Percentiles rank a stretch among this genome's conserved stretches.
Conservation (phyloP, 2,888 invertebrate species). For the Drosophila histrio region DNA sequence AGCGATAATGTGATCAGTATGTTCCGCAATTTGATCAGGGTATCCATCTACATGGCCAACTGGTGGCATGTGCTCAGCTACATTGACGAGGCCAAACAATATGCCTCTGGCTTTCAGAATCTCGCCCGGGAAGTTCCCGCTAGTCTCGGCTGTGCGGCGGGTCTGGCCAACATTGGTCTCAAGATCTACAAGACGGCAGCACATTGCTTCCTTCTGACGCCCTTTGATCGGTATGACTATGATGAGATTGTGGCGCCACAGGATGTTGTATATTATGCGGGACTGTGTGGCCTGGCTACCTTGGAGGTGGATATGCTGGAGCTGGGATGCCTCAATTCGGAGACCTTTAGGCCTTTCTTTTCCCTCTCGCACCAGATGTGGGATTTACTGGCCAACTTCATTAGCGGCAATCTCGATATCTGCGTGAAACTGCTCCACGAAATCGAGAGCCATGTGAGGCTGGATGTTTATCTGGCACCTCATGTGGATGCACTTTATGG, state of each 20-base stretch:
- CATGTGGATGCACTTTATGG: constrained; percentile 50
- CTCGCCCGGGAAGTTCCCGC: constrained; percentile 47
- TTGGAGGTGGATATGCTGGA: constrained; percentile 42
- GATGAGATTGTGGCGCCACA: constrained; percentile 58
- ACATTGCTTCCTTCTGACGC: constrained; percentile 51
- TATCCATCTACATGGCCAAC: constrained; percentile 68
- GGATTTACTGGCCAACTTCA: constrained; percentile 35
- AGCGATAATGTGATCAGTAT: constrained; percentile 61
- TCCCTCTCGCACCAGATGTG: constrained; percentile 41
- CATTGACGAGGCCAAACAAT: constrained; percentile 66
- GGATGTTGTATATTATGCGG: constrained; percentile 57
- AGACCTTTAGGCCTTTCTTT: constrained; percentile 53
- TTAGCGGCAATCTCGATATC: constrained; percentile 22
- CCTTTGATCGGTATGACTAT: constrained; percentile 54
- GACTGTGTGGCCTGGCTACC: constrained; percentile 58
- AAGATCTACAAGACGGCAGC: constrained; percentile 63
- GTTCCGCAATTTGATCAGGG: constrained; percentile 62
- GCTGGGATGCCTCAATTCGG: constrained; percentile 34
- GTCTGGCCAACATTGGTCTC: constrained; percentile 60
- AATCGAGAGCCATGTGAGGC: constrained; percentile 44
- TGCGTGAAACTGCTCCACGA: constrained; percentile 35
- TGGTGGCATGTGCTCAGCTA: constrained; percentile 72
- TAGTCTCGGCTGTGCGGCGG: constrained; percentile 61
- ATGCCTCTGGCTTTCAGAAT: constrained; percentile 49
- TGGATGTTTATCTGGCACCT: constrained; percentile 64